Evolutionary conservation across 2,113 vertebrate species (phyloP), one percentile per base, ranked within the genome.

Genomic region (Lagenorhynchus albirostris): DNA sequence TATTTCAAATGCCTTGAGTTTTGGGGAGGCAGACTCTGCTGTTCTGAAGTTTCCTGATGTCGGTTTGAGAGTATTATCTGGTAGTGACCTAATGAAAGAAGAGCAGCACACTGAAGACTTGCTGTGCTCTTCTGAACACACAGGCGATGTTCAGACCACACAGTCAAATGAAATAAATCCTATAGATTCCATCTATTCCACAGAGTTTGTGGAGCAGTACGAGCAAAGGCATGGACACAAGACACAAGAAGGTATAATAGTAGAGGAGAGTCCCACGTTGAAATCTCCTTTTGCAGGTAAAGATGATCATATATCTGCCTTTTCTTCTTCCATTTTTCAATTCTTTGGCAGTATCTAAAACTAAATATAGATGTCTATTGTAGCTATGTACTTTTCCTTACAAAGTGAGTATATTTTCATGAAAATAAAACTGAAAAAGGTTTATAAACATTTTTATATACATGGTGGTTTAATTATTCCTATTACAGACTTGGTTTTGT

Each of bases 221-320:
- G 98, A 98, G 92, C 99, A 98, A 96, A 99, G 97, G 97, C 97
- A 98, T 63, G 98, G 96, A 89, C 98, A 97, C 98, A 99, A 98
- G 98, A 97, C 96, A 84, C 98, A 93, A 0, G 36, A 65, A 33
- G 44, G 76, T 73, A 47, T 31, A 0, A 12, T 82, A 55, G 83
- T 96, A 92, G 99, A 99, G 60, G 99, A 99, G 60, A 99, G 89
- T 92, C 97, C 98, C 70, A 70, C 95, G 29, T 96, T 98, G 77
- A 99, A 96, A 97, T 98, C 98, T 96, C 79, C 89, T 96, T 98
- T 98, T 84, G 92, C 99, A 99, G 99, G 99, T 99, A 99, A 98
- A 83, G 98, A 73, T 68, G 9, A 29, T 8, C 65, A 41, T 94
- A 26, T 70, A 12, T 20, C 0, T 50, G 3, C 47, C 17, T 29